Percentiles rank a stretch among this genome's conserved stretches.
Conservation (phyloP, 1,140 invertebrate species). For the Cotesia typhae region DNA sequence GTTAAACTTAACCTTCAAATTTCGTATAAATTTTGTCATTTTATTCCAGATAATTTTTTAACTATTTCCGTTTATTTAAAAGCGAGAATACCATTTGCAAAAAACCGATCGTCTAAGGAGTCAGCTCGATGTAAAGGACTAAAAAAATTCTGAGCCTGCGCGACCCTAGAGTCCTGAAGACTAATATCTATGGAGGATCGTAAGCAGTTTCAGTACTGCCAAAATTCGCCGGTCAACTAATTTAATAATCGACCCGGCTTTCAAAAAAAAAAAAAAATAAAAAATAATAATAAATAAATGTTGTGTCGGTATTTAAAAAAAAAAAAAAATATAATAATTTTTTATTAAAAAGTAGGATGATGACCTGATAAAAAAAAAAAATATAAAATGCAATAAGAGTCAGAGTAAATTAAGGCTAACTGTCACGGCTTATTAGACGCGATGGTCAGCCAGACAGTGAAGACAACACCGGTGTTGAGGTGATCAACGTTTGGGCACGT, state of each 20-base stretch:
- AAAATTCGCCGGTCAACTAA: constrained; percentile 11
- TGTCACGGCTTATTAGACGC: neutral
- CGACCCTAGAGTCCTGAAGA: constrained; percentile 5
- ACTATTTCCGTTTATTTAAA: neutral
- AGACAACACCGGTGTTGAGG: neutral
- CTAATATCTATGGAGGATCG: constrained; percentile 26
- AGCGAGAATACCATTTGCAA: neutral
- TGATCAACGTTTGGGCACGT: constrained; percentile 14
- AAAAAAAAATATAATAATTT: too few species aligned
- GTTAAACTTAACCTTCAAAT: too few species aligned
- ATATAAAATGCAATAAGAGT: too few species aligned
- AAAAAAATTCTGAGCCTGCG: constrained; percentile 34
- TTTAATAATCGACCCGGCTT: neutral
- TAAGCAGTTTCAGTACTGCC: constrained; percentile 11
- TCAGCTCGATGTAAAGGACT: neutral
- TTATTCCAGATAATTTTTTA: too few species aligned
- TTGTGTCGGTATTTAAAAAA: too few species aligned
- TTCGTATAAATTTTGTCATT: too few species aligned
- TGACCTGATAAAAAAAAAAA: neutral
- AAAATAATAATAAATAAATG: neutral
- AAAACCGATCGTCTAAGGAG: neutral
- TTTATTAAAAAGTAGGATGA: neutral
- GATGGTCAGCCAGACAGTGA: constrained; percentile 4
- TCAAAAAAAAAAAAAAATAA: neutral
- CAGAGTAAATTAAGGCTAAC: too few species aligned